A percentile compares a stretch with the other conserved stretches of the same genome.
Conservation (phyloP, 1,140 invertebrate genomes). For the Zaprionus inermis region DNA sequence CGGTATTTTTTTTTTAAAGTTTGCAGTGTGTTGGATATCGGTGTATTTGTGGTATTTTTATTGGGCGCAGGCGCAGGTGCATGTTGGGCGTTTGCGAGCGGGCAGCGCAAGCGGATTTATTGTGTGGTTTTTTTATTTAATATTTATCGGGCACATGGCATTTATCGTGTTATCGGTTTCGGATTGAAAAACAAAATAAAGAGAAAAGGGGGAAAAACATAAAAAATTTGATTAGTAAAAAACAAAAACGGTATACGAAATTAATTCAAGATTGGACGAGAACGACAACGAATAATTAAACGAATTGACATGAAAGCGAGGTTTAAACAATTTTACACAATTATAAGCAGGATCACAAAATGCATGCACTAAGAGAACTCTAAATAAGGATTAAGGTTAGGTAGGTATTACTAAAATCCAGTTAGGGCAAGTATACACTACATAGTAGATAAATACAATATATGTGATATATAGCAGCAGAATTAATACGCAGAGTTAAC, state of each 20-base stretch:
- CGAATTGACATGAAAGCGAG: constrained; percentile 30
- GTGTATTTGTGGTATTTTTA: constrained; percentile 30
- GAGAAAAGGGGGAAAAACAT: constrained; percentile 77
- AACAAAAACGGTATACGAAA: constrained; percentile 67
- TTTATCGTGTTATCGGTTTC: constrained; percentile 57
- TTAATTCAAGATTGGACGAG: constrained; percentile 50
- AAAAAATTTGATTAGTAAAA: constrained; percentile 79
- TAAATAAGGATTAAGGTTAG: constrained; percentile 19
- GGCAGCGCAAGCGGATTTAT: constrained; percentile 67
- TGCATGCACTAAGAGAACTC: constrained; percentile 41
- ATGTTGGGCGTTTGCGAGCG: constrained; percentile 80
- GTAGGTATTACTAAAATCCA: constrained; percentile 11
- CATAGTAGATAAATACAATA: constrained; percentile 25
- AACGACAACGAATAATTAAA: constrained; percentile 36
- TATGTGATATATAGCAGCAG: constrained; percentile 28
- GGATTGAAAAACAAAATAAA: constrained; percentile 59
- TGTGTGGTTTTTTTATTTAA: constrained; percentile 52
- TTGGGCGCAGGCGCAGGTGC: constrained; percentile 68
- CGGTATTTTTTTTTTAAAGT: constrained; percentile 46
- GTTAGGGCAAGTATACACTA: constrained; percentile 11
- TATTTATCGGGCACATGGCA: constrained; percentile 36
- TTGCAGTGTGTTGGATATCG: constrained; percentile 34
- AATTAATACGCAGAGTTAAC: constrained; percentile 60
- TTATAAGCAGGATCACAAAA: constrained; percentile 13
- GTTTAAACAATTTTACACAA: constrained; percentile 24